Evolutionary conservation across 2,797 vertebrate species (phyloP), one percentile per base, ranked within the genome.

Genomic region (Oryzias dopingdopingensis): DNA sequence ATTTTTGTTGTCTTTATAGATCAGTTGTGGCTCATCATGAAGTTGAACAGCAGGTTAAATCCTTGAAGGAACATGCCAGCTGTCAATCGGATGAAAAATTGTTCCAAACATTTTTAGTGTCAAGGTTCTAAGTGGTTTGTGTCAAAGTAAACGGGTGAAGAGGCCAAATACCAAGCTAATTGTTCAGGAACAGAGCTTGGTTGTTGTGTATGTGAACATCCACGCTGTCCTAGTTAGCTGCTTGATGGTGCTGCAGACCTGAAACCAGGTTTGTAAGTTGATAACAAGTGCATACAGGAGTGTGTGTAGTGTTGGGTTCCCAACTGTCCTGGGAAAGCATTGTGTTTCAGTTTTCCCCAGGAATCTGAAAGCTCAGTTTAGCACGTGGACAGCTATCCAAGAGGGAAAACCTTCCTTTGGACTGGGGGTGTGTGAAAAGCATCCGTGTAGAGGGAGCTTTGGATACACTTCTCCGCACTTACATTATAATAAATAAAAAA

Each of bases 271-370:
- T 20, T 5, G 75, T 63, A 83, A 85, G 72, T 14, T 29, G 70
- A 87, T 65, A 63, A 70, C 6, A 52, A 57, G 29, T 68, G 65
- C 69, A 50, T 79, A 55, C 66, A 52, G 59, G 67, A 54, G 42
- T 74, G 67, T 84, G 72, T 72, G 69, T 66, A 53, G 86, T 77
- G 62, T 86, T 20, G 15, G 62, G 74, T 90, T 85, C 55, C 84
- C 13, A 16, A 49, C 65, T 80, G 84, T 81, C 80, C 79, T 68
- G 59, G 50, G 59, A 74, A 72, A 70, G 80, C n/a, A 2, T 88
- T 32, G 6, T 14, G 72, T 91, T 90, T 78, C 82, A 60, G 46
- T 82, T 71, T 68, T 58, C 55, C 58, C 14, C 62, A 49, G 55
- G 72, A 84, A 85, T 81, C 56, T 0, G 71, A 83, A 71, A 67